phyloP scores from a whole-genome alignment of 2,888 invertebrate genomes.

The Entomobrya multifasciata region DNA sequence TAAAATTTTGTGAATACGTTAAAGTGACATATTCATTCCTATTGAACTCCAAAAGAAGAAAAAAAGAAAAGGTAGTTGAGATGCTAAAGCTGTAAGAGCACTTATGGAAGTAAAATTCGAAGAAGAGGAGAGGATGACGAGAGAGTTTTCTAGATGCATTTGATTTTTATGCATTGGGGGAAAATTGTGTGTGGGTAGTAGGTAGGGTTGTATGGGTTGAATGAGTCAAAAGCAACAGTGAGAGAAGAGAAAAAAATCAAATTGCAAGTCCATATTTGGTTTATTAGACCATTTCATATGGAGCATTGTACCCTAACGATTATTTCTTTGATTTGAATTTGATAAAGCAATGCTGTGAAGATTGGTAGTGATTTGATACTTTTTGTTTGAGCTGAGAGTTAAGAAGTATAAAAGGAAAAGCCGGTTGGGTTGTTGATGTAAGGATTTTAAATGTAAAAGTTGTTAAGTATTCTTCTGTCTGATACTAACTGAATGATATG shows the following conservation, averaged over 20 bases:
- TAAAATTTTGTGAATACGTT: constrained; percentile 30
- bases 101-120: constrained; percentile 21
- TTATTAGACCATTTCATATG: constrained; percentile 66
- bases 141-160: constrained; percentile 25
- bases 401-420: constrained; percentile 34
- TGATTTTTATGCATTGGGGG: constrained; percentile 6
- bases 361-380: constrained; percentile 62
- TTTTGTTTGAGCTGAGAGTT: constrained; percentile 7
- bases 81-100: constrained; percentile 7
- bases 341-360: constrained; percentile 31
- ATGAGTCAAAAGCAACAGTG: constrained; percentile 56
- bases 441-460: constrained; percentile 52
- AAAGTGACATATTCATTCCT: constrained; percentile 14
- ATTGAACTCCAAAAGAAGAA: not conserved
- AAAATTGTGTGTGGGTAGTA: constrained; percentile 43
- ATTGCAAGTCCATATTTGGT: constrained; percentile 71
- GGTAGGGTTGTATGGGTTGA: constrained; percentile 61
- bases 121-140: constrained; percentile 21
- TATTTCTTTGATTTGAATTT: constrained; percentile 47
- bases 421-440: constrained; percentile 5
- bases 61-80: too few species aligned
- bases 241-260: constrained; percentile 33
- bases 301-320: constrained; percentile 57
- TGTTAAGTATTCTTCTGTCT: constrained; percentile 30
- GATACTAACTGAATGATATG: not conserved